Evolutionary conservation across 2,797 vertebrate species (phyloP).

Genomic region (Onychomys leucogaster): DNA sequence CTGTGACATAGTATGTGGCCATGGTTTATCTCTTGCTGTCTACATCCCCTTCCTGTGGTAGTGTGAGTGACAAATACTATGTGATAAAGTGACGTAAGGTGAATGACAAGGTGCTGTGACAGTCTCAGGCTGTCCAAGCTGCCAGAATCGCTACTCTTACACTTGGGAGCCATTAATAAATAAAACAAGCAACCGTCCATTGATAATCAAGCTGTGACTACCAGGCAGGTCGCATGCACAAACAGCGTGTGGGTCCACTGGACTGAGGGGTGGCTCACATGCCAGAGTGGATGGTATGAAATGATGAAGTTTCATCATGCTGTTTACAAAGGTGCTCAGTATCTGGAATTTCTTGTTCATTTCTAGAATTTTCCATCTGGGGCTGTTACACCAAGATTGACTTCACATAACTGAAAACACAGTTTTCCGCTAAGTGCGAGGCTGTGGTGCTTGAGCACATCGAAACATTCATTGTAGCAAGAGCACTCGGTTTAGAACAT

Average conservation of each 20-base stretch:
- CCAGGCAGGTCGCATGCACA: no score
- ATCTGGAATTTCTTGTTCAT: neutral
- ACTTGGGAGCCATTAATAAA: neutral
- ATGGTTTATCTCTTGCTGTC: neutral
- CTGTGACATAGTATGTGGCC: rapidly evolving
- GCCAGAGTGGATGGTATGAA: neutral
- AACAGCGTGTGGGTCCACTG: neutral
- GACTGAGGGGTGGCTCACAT: neutral
- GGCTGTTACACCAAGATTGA: neutral
- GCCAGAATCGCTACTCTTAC: neutral
- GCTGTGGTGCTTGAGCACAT: rapidly evolving
- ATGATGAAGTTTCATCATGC: rapidly evolving
- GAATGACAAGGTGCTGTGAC: neutral
- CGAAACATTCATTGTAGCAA: rapidly evolving
- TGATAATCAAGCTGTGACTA: neutral
- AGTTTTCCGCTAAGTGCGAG: no score
- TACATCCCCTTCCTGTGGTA: neutral
- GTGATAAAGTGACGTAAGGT: no score
- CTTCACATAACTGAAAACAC: neutral
- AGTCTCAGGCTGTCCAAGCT: neutral
- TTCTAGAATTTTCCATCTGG: neutral
- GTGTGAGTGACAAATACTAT: neutral
- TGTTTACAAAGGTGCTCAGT: neutral
- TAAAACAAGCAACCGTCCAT: neutral
- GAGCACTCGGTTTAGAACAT: rapidly evolving